Conservation (phyloP, 2,888 invertebrate genomes). For the Chloroclystis v-ata region DNA sequence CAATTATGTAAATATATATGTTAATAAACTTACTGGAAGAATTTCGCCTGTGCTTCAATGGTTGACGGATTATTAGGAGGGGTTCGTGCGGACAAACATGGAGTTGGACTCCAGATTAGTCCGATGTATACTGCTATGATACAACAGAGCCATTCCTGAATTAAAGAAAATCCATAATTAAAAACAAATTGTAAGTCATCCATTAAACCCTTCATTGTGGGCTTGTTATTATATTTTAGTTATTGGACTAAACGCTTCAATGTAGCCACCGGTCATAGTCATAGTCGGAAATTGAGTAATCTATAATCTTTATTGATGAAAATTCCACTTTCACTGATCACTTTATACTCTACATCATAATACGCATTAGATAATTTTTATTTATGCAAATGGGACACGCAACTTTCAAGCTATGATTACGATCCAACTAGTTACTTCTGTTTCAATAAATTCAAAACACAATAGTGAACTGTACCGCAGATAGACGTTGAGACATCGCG, state of each 20-base stretch:
- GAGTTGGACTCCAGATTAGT: conserved; percentile 43
- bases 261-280: neutral
- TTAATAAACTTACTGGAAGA: conserved; percentile 76
- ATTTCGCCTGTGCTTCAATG: conserved; percentile 69
- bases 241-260: neutral
- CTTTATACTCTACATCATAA: too few relatives aligned
- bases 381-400: too few relatives aligned
- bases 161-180: neutral
- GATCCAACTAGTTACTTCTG: too few relatives aligned
- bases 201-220: too few relatives aligned
- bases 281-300: too few relatives aligned
- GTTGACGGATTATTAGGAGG: conserved; percentile 53
- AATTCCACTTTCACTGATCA: too few relatives aligned
- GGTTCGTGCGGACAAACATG: conserved; percentile 40
- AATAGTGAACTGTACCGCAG: conserved; percentile 46
- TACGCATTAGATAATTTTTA: too few relatives aligned
- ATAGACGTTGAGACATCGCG: conserved; percentile 67
- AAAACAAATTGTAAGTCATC: too few relatives aligned
- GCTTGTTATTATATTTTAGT: too few relatives aligned
- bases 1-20: too few relatives aligned
- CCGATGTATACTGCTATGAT: conserved; percentile 46
- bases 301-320: too few relatives aligned
- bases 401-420: too few relatives aligned
- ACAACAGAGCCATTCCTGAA: conserved; percentile 64
- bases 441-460: neutral